Evolutionary conservation across 2,888 invertebrate genomes (phyloP).

Genomic region (Euclidia mi): DNA sequence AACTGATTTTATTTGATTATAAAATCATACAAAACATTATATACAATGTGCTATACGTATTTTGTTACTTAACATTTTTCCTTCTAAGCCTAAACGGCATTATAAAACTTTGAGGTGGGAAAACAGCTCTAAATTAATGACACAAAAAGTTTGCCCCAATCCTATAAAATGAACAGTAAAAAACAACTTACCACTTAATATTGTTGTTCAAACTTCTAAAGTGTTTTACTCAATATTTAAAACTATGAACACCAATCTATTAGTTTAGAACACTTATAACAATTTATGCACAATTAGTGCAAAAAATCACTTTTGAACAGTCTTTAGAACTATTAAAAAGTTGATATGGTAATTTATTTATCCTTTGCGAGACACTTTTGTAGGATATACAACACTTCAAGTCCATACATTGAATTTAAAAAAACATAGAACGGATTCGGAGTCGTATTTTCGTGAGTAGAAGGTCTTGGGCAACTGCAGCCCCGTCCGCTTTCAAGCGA

Average conservation of each 20-base stretch:
- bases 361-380: constrained; percentile 9
- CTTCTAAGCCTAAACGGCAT: no score
- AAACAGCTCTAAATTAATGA: not conserved
- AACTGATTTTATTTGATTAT: no score
- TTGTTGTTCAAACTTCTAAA: constrained; percentile 9
- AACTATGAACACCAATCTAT: constrained; percentile 30
- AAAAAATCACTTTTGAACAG: constrained; percentile 31
- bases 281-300: constrained; percentile 27
- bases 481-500: constrained; percentile 46
- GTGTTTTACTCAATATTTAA: constrained; percentile 9
- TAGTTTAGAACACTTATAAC: constrained; percentile 26
- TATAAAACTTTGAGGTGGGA: no score
- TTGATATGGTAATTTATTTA: constrained; percentile 11
- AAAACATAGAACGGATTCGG: constrained; percentile 10
- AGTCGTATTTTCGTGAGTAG: constrained; percentile 29
- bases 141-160: not conserved
- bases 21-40: no score
- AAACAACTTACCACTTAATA: constrained; percentile 31
- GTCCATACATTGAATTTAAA: not conserved
- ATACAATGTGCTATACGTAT: no score
- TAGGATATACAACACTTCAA: constrained; percentile 11
- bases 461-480: constrained; percentile 16
- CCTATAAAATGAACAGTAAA: not conserved
- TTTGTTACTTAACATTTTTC: no score
- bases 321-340: constrained; percentile 25